Evolutionary conservation across 2,113 vertebrate genomes (phyloP), one percentile per base, ranked within the genome.

Genomic region (Zapus hudsonius): DNA sequence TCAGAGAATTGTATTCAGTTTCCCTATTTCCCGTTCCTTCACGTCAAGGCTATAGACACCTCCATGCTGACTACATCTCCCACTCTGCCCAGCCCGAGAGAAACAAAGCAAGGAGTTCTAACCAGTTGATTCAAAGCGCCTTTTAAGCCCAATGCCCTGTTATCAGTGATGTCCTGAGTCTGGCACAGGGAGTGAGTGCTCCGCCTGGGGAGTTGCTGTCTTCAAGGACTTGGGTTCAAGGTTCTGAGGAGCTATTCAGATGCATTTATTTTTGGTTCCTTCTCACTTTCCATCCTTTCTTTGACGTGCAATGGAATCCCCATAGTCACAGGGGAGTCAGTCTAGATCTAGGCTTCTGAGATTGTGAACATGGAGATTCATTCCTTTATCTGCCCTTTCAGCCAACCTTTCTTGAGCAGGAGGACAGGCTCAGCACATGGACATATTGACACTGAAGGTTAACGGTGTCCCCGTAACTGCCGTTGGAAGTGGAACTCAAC

Each of bases 171-270:
- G 88, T 84, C 63, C 94, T 81, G 86, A 89, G 84, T 92, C 86
- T 92, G 90, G 86, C 80, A 95, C 88, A 87, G 86, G 90, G 94
- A 95, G 92, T 93, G 90, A 92, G 95, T 96, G 70, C 86, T 93
- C 75, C 91, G 55, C 89, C 83, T 57, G 89, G 95, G 76, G 64
- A 73, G 67, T 81, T 89, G 47, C 92, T 95, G 92, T 89, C 95
- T 91, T 90, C 74, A 96, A 89, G 93, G 90, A 92, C 88, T 96
- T 17, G n/a, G 88, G 85, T 90, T 94, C 90, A 90, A 93, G 89
- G 88, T 90, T 95, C 75, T 59, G 47, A 93, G 82, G 59, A 96
- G 33, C 88, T 94, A 69, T 92, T 95, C 83, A 95, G 94, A 92
- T n/a, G 57, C 89, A 86, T 83, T 86, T 80, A 72, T 86, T 92